These are phyloP conservation scores for Diorhabda carinulata DNA, from an alignment of 1,140 invertebrate species.

Conservation along the genomic window DNA sequence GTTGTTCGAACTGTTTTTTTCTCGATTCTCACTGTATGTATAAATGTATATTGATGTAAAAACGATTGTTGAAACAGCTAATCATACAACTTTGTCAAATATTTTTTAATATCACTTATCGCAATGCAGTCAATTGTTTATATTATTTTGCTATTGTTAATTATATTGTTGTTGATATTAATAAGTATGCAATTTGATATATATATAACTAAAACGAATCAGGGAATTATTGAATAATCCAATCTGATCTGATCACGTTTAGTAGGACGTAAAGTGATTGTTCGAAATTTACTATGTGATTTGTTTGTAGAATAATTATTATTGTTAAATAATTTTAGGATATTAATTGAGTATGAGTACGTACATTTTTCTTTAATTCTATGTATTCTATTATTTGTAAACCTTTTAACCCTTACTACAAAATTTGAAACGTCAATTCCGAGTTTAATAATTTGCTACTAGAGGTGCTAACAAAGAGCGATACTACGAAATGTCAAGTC, in stretches of 20 bases:
- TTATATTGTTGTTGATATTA: constrained; percentile 3
- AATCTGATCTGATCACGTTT: not conserved
- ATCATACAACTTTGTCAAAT: not conserved
- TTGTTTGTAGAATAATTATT: not conserved
- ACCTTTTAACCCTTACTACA: too few relatives aligned
- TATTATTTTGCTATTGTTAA: constrained; percentile 1
- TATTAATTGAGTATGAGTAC: not conserved
- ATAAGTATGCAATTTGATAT: constrained; percentile 4
- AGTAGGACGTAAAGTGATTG: not conserved
- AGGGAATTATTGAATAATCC: not conserved
- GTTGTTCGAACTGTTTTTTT: too few relatives aligned
- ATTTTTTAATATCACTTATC: constrained; percentile 3
- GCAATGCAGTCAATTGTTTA: not conserved
- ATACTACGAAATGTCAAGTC: too few relatives aligned
- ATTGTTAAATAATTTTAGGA: constrained; percentile 1
- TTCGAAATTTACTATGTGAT: constrained; percentile 3
- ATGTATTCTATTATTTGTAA: too few relatives aligned
- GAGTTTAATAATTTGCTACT: too few relatives aligned
- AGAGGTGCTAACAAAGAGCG: too few relatives aligned
- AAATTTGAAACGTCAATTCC: too few relatives aligned
- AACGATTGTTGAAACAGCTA: too few relatives aligned
- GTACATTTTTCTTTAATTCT: too few relatives aligned
- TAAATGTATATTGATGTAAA: too few relatives aligned
- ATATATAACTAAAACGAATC: not conserved
- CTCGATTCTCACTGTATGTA: too few relatives aligned